Evolutionary conservation across 2,888 invertebrate genomes (phyloP), one percentile per base, ranked within the genome.

Genomic region (Barypeithes pellucidus): DNA sequence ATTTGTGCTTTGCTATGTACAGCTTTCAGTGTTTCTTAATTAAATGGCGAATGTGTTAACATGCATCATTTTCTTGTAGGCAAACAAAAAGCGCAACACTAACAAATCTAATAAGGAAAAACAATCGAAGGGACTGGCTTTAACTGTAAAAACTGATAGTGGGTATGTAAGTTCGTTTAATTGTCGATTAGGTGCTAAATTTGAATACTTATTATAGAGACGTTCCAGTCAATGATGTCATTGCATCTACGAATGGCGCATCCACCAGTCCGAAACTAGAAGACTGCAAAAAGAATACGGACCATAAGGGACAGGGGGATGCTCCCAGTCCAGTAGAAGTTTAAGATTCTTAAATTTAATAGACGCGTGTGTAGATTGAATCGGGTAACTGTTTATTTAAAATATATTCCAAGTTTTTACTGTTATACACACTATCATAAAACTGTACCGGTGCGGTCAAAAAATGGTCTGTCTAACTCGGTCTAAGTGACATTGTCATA

Each of bases 231-330:
- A 83, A 81, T 78, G 85, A 86, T 68, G 78, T 84, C 22, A 77
- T 84, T 39, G 80, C 83, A 54, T 80, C 81, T 14, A 80, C 57
- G 12, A 57, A 65, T 33, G 81, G 79, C 52, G 60, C 61, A 20
- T 52, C 72, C 16, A 29, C 29, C 16, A 63, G 63, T 18, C 62
- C 67, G n/a, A 80, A 79, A 66, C 79, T 77, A 72, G 84, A 85
- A 80, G 84, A 84, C 78, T 81, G 82, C 73, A 73, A 73, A 39
- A 82, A 82, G 68, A 75, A 75, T 52, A 73, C 75, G 16, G 84
- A 85, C 75, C 86, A 86, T 72, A 81, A 84, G 36, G 87, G 86
- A 9, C 86, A 86, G 78, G 87, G 86, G 18, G 87, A 87, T 74
- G 86, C 83, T 18, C 77, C 81, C 33, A 50, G 20, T 59, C 68